Conservation (phyloP, 2,113 vertebrate genomes). For the Coptodon rendalli region DNA sequence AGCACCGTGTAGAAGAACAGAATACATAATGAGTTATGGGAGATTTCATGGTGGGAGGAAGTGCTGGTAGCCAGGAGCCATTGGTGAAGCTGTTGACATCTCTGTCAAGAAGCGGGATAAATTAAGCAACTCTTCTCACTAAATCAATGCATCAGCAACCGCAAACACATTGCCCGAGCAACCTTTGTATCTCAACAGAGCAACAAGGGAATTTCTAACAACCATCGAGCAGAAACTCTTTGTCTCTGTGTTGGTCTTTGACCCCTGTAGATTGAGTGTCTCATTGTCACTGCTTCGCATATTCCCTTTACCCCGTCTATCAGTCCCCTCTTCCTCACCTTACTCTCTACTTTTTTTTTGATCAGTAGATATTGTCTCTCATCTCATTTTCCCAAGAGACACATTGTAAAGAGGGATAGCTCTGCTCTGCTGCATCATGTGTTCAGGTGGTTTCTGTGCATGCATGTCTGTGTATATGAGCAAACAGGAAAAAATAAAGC, state of each 20-base stretch:
- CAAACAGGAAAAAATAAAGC: not conserved
- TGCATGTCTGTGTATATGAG: not conserved
- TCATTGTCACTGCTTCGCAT: slow-evolving; percentile 3
- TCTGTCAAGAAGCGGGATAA: slow-evolving; percentile 50
- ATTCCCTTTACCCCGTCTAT: not conserved
- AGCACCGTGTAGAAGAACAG: not conserved
- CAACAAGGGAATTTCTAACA: slow-evolving; percentile 52
- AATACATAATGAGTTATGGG: not conserved
- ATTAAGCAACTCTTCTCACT: slow-evolving; percentile 53
- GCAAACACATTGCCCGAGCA: slow-evolving; percentile 49
- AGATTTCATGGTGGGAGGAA: slow-evolving; percentile 3
- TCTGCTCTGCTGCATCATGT: slow-evolving; percentile 49
- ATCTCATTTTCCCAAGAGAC: not conserved
- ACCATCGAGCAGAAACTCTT: not conserved
- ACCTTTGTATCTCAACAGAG: slow-evolving; percentile 52
- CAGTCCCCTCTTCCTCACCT: not conserved
- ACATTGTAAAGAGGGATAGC: not conserved
- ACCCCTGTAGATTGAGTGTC: not conserved
- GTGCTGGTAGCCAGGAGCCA: slow-evolving; percentile 18
- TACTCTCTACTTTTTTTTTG: not conserved
- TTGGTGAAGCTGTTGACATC: slow-evolving; percentile 56
- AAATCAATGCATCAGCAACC: slow-evolving; percentile 55
- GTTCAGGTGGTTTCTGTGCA: not conserved
- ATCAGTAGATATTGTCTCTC: not conserved
- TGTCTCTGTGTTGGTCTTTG: not conserved